These are phyloP conservation scores for Diogma glabrata DNA, from an alignment of 2,888 invertebrate genomes.

Conservation along the genomic window DNA sequence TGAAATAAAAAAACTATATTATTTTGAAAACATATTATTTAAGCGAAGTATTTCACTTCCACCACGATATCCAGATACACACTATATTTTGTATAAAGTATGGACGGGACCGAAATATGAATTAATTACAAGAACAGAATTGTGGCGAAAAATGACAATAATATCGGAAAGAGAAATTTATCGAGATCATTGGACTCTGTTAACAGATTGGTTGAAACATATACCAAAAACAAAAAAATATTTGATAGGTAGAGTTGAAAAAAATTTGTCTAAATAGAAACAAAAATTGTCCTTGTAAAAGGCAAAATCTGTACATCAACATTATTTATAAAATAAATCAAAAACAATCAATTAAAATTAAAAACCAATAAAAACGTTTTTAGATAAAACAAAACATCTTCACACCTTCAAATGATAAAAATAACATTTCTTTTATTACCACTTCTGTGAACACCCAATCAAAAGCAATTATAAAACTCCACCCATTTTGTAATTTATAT, in stretches of 20 bases:
- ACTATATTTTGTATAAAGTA: slow-evolving; percentile 41
- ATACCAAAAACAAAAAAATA: slow-evolving; percentile 18
- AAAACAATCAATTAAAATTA: too few relatives aligned
- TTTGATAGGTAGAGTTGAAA: slow-evolving; percentile 22
- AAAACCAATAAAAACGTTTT: too few relatives aligned
- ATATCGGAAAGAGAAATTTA: slow-evolving; percentile 35
- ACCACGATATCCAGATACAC: slow-evolving; percentile 36
- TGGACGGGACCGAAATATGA: slow-evolving; percentile 42
- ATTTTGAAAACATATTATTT: slow-evolving; percentile 36
- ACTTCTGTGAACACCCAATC: too few relatives aligned
- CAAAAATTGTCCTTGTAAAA: too few relatives aligned
- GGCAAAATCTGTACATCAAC: too few relatives aligned
- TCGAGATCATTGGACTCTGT: slow-evolving; percentile 41
- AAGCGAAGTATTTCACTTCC: slow-evolving; percentile 38
- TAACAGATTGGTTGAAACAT: slow-evolving; percentile 25
- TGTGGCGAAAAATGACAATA: slow-evolving; percentile 43
- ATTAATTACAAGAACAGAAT: slow-evolving; percentile 36
- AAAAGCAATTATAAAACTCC: too few relatives aligned
- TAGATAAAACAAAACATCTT: too few relatives aligned
- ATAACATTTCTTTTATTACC: too few relatives aligned
- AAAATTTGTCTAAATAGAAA: too few relatives aligned
- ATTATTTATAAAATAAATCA: too few relatives aligned
- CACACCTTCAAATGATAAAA: too few relatives aligned
- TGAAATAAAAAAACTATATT: slow-evolving; percentile 35
- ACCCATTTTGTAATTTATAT: too few relatives aligned